These are phyloP conservation scores for Bugula neritina DNA, from an alignment of 2,888 invertebrate genomes.

Conservation along the genomic window DNA sequence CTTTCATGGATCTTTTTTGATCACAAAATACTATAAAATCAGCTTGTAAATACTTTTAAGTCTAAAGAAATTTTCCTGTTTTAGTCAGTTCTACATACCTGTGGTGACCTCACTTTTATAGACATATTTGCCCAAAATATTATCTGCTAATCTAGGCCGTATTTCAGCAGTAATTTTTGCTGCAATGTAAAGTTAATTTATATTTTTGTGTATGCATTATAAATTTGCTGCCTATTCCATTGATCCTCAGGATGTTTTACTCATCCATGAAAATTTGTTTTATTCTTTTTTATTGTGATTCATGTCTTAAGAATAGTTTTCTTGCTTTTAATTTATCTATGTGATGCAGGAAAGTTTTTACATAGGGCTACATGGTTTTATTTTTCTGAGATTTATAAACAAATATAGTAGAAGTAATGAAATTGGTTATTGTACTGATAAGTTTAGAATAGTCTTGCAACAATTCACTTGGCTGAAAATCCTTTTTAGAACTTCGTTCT, in stretches of 20 bases:
- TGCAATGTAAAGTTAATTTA: not conserved
- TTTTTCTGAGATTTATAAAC: not conserved
- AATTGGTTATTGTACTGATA: not conserved
- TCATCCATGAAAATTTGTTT: not conserved
- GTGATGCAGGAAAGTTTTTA: not conserved
- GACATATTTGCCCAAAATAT: not conserved
- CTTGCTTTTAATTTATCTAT: not conserved
- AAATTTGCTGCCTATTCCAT: not conserved
- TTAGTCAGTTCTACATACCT: not conserved
- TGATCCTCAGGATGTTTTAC: constrained; percentile 25
- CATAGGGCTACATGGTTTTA: not conserved
- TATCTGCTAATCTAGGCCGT: too few species aligned
- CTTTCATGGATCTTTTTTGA: not conserved
- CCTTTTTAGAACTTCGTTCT: not conserved
- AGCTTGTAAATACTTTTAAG: not conserved
- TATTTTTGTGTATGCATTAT: not conserved
- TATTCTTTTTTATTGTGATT: not conserved
- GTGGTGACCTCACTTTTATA: not conserved
- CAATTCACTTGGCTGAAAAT: not conserved
- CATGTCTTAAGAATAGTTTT: not conserved
- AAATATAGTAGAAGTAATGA: not conserved
- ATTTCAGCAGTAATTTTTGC: not conserved
- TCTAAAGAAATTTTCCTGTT: too few species aligned
- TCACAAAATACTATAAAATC: not conserved
- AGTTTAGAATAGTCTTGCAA: not conserved